Evolutionary conservation across 2,113 vertebrate genomes (phyloP).

Genomic region (Perca fluviatilis): DNA sequence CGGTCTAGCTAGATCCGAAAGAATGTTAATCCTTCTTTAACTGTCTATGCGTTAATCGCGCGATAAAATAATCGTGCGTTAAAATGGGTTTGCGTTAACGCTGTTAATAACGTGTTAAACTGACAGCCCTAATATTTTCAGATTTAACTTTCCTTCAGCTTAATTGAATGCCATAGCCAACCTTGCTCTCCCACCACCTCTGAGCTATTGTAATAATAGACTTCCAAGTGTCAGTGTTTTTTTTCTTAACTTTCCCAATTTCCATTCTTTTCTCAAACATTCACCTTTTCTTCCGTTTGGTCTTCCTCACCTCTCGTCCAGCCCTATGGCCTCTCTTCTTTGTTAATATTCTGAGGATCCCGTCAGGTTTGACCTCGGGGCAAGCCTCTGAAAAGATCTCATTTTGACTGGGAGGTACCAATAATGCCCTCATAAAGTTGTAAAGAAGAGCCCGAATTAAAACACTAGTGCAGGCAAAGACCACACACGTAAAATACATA

Average conservation of each 20-base stretch:
- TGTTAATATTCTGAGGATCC: slow-evolving; percentile 69
- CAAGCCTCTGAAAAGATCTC: slow-evolving; percentile 59
- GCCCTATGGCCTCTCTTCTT: slow-evolving; percentile 27
- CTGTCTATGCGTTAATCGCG: no score
- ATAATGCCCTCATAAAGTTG: slow-evolving; percentile 63
- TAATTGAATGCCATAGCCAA: not conserved
- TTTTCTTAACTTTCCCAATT: not conserved
- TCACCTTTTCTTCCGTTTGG: slow-evolving; percentile 28
- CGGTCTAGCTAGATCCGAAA: no score
- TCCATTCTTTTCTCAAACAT: slow-evolving; percentile 24
- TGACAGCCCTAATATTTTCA: no score
- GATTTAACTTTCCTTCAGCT: not conserved
- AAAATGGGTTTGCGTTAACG: no score
- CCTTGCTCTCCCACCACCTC: not conserved
- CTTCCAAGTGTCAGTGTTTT: not conserved
- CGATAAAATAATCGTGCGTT: no score
- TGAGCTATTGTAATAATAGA: not conserved
- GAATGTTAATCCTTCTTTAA: no score
- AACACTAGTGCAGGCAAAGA: slow-evolving; percentile 1
- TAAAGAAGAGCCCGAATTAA: slow-evolving; percentile 42
- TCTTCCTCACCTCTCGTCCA: slow-evolving; percentile 40
- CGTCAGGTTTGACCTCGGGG: slow-evolving; percentile 59
- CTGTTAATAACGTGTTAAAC: no score
- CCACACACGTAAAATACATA: slow-evolving; percentile 1
- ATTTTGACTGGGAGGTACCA: slow-evolving; percentile 68